These are phyloP conservation scores for Podarcis muralis DNA, from an alignment of 2,113 vertebrate species.

Conservation along the genomic window DNA sequence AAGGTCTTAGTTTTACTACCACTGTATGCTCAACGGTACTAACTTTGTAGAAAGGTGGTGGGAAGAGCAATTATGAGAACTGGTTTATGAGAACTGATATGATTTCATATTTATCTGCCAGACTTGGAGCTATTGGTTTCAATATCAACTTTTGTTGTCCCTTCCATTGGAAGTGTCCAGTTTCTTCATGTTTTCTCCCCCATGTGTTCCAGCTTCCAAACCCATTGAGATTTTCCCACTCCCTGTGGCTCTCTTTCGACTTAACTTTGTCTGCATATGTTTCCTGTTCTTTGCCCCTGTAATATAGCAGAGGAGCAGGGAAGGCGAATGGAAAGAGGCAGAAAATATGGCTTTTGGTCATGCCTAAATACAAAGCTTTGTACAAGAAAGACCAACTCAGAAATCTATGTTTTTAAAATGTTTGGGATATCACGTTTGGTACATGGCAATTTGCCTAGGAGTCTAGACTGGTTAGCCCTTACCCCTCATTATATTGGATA, in stretches of 20 bases:
- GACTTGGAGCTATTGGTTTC: not conserved
- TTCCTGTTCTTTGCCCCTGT: not conserved
- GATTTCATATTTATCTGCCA: not conserved
- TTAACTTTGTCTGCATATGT: not conserved
- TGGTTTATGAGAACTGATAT: not conserved
- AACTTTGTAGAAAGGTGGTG: not conserved
- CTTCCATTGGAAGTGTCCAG: not conserved
- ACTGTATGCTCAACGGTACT: not conserved
- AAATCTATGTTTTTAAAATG: not conserved
- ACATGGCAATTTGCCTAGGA: not conserved
- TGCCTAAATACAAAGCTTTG: not conserved
- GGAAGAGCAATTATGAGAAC: not conserved
- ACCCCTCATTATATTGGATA: not conserved
- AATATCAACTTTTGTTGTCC: not conserved
- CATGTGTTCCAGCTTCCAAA: not conserved
- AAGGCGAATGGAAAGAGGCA: not conserved
- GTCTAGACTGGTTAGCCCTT: not conserved
- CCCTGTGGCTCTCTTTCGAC: not conserved
- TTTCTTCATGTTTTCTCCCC: not conserved
- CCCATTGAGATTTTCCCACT: not conserved
- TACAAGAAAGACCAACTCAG: not conserved
- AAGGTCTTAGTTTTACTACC: not conserved
- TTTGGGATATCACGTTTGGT: not conserved
- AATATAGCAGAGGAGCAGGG: not conserved
- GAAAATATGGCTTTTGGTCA: not conserved